phyloP scores from a whole-genome alignment of 2,797 vertebrate species.

The Pogoniulus pusillus region DNA sequence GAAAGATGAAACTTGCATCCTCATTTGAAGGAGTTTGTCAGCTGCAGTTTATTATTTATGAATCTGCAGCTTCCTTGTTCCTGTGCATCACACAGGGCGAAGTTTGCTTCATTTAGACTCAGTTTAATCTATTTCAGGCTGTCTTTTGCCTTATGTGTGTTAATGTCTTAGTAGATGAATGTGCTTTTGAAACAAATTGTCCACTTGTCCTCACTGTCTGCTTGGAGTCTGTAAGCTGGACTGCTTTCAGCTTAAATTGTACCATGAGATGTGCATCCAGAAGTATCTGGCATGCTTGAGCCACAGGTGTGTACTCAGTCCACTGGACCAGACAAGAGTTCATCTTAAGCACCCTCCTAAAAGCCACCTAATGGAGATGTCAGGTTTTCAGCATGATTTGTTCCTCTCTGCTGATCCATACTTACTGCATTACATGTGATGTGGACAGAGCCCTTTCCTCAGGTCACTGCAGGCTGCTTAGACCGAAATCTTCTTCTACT shows the following conservation, averaged over 20 bases:
- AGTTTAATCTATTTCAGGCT: background rate
- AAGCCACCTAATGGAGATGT: background rate
- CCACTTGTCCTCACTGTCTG: background rate
- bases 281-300: background rate
- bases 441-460: background rate
- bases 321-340: background rate
- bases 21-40: background rate
- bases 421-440: background rate
- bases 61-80: background rate
- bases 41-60: background rate
- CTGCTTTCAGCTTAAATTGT: background rate
- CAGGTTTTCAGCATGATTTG: constrained; percentile 4
- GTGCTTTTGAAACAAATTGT: background rate
- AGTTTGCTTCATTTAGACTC: background rate
- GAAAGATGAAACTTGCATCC: background rate
- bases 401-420: background rate
- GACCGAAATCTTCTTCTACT: background rate
- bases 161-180: background rate
- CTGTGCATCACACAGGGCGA: background rate
- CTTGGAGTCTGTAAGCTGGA: background rate
- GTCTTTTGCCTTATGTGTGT: background rate
- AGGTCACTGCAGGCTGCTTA: background rate
- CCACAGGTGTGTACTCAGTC: background rate
- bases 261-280: background rate
- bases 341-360: background rate